Evolutionary conservation across 2,888 invertebrate genomes (phyloP).

Genomic region (Agrochola circellaris): DNA sequence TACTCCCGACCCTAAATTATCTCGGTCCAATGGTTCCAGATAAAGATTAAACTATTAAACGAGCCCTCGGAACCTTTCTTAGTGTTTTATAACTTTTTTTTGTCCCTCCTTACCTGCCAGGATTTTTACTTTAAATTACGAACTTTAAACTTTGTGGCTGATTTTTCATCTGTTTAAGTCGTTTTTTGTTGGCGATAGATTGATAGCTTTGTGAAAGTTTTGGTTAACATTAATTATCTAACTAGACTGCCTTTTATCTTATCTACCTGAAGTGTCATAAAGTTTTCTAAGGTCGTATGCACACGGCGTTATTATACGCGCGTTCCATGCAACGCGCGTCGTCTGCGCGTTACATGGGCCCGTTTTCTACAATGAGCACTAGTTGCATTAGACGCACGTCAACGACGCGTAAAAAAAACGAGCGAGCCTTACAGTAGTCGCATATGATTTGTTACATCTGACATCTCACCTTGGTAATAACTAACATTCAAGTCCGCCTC

Average conservation of each 20-base stretch:
- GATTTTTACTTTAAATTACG: slow-evolving; percentile 44
- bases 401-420: too few species aligned
- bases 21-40: slow-evolving; percentile 75
- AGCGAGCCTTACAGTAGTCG: too few species aligned
- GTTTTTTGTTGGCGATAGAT: slow-evolving; percentile 9
- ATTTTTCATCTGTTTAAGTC: slow-evolving; percentile 30
- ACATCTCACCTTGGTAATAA: too few species aligned
- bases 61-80: slow-evolving; percentile 52
- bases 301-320: too few species aligned
- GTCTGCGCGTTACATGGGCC: too few species aligned
- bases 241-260: slow-evolving; percentile 17
- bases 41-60: slow-evolving; percentile 80
- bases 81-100: slow-evolving; percentile 64
- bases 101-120: slow-evolving; percentile 33
- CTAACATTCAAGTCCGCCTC: too few species aligned
- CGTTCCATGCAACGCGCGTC: too few species aligned
- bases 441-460: too few species aligned
- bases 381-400: too few species aligned
- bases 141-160: slow-evolving; percentile 36
- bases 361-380: too few species aligned
- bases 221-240: slow-evolving; percentile 1
- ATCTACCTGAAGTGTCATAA: not conserved
- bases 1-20: slow-evolving; percentile 76
- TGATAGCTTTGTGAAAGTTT: slow-evolving; percentile 21
- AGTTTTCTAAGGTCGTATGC: not conserved